Evolutionary conservation across 2,888 invertebrate species (phyloP).

Genomic region (Thyatira batis): DNA sequence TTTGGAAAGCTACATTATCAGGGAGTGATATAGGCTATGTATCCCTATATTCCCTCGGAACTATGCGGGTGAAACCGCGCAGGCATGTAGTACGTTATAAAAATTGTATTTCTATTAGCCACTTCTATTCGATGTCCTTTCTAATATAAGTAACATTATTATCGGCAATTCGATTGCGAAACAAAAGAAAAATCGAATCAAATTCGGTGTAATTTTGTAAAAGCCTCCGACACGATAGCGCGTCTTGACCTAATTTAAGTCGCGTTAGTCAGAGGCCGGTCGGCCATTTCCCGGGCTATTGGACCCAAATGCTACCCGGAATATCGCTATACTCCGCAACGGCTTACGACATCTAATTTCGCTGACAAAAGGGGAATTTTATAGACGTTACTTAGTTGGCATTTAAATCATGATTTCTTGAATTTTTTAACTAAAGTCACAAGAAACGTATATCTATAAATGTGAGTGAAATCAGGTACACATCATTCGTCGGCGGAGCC

Average conservation of each 20-base stretch:
- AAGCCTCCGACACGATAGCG: conserved; percentile 44
- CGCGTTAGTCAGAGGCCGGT: conserved; percentile 44
- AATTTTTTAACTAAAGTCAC: too few relatives aligned
- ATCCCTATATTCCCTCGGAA: too few relatives aligned
- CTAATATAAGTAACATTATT: conserved; percentile 9
- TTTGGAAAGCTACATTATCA: too few relatives aligned
- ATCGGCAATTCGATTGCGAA: conserved; percentile 19
- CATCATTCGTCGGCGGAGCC: conserved; percentile 30
- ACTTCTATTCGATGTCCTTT: conserved; percentile 11
- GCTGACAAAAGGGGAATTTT: conserved; percentile 54
- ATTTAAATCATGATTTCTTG: conserved; percentile 23
- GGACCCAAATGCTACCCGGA: conserved; percentile 55
- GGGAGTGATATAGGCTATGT: too few relatives aligned
- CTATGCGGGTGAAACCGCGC: too few relatives aligned
- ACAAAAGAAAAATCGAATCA: conserved; percentile 41
- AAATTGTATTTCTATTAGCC: conserved; percentile 20
- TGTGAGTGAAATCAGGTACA: conserved; percentile 27
- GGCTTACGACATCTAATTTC: conserved; percentile 55
- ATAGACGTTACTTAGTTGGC: conserved; percentile 36
- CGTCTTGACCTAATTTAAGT: conserved; percentile 65
- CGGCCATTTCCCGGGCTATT: conserved; percentile 58
- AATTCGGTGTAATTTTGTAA: conserved; percentile 46
- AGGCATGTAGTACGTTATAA: too few relatives aligned
- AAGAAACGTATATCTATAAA: conserved; percentile 12
- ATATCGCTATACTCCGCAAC: conserved; percentile 36